Conservation (phyloP, 2,113 vertebrate species). For the Notarius quadriscutis region DNA sequence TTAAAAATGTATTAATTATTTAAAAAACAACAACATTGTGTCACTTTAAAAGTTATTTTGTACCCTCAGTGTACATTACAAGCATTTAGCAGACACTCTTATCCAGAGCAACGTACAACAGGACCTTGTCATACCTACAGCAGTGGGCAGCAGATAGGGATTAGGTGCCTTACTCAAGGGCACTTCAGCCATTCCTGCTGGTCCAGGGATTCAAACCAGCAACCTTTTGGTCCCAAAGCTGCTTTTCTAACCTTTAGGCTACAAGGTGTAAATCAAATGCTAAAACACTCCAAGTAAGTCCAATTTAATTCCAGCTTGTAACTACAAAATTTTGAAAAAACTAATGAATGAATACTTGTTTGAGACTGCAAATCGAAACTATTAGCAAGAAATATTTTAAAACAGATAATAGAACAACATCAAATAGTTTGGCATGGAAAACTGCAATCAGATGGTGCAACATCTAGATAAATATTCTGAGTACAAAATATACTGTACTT, state of each 20-base stretch:
- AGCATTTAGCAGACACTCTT: no score
- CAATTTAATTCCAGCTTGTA: neutral
- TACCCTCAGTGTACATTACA: neutral
- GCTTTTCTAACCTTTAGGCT: no score
- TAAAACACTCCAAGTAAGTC: neutral
- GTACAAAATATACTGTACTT: neutral
- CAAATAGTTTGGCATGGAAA: neutral
- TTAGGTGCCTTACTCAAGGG: no score
- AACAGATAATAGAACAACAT: neutral
- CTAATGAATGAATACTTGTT: neutral
- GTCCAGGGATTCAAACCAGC: no score
- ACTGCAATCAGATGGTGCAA: neutral
- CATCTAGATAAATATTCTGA: neutral
- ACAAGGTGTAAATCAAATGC: neutral
- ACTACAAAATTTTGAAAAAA: neutral
- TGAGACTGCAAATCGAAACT: neutral
- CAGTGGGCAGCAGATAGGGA: no score
- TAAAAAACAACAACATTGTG: neutral
- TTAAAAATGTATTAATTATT: neutral
- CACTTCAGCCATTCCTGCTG: no score
- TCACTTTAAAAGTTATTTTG: neutral
- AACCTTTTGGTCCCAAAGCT: no score
- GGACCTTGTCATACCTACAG: no score
- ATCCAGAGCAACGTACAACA: no score
- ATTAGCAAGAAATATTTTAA: neutral